A percentile compares a stretch with the other conserved stretches of the same genome.
These are phyloP conservation scores for Herpetotheres cachinnans DNA, from an alignment of 2,113 vertebrate genomes.

Conservation along the genomic window DNA sequence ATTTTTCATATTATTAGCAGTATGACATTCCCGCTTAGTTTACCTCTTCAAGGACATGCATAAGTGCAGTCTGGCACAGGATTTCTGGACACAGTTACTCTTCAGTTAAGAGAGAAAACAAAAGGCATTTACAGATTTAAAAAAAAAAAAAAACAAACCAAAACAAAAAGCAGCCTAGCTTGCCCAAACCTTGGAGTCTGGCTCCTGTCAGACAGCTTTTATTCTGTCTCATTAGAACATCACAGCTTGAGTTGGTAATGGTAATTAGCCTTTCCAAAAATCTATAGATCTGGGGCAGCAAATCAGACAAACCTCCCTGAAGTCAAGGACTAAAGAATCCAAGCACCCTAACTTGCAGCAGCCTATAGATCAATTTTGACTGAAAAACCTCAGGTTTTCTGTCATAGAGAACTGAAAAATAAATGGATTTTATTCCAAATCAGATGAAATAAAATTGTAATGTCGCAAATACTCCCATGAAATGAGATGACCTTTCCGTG, in stretches of 20 bases:
- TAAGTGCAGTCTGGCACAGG: neutral
- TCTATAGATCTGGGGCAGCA: neutral
- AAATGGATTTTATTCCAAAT: neutral
- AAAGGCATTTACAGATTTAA: neutral
- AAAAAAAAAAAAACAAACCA: neutral
- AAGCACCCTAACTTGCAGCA: neutral
- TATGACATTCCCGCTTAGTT: neutral
- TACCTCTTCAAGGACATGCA: neutral
- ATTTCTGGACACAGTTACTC: neutral
- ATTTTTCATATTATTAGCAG: neutral
- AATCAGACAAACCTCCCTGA: neutral
- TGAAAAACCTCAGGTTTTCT: neutral
- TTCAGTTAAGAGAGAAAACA: neutral
- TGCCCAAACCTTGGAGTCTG: neutral
- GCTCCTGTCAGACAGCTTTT: neutral
- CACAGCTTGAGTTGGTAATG: neutral
- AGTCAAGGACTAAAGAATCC: neutral
- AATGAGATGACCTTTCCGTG: neutral
- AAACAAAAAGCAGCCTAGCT: neutral
- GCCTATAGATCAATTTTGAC: neutral
- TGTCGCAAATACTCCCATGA: neutral
- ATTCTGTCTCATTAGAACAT: neutral
- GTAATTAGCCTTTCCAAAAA: neutral
- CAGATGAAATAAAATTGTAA: neutral
- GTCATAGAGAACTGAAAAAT: neutral